Conservation (phyloP, 1,140 invertebrate genomes). For the Apis laboriosa region DNA sequence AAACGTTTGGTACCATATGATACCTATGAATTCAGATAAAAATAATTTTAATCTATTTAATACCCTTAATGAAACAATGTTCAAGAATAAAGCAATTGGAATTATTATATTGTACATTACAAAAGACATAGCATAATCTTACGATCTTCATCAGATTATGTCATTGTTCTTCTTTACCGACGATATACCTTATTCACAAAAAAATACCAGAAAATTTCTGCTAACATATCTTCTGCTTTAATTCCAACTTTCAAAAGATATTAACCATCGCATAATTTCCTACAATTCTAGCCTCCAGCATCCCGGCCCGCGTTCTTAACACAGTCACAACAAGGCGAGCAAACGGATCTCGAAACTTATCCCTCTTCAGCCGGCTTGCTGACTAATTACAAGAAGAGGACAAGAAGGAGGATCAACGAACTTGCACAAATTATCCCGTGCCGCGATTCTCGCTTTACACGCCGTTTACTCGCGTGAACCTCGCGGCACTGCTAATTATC, state of each 20-base stretch:
- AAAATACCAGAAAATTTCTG: not conserved
- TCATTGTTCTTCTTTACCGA: too few species aligned
- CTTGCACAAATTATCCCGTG: conserved; percentile 40
- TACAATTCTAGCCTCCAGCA: not conserved
- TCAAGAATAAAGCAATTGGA: too few species aligned
- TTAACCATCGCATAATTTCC: not conserved
- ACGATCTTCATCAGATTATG: too few species aligned
- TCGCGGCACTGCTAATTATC: conserved; percentile 36
- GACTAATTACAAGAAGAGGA: conserved; percentile 39
- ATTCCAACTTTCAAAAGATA: not conserved
- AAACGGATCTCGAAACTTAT: conserved; percentile 3
- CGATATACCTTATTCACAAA: too few species aligned
- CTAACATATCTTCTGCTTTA: not conserved
- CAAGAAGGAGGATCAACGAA: conserved; percentile 18
- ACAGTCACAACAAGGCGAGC: not conserved
- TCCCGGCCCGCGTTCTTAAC: not conserved
- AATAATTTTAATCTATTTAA: too few species aligned
- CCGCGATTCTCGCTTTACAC: conserved; percentile 34
- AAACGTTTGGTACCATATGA: too few species aligned
- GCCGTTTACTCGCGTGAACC: conserved; percentile 26
- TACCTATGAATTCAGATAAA: too few species aligned
- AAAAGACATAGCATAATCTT: too few species aligned
- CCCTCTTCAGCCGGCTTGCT: not conserved
- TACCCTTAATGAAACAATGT: too few species aligned
- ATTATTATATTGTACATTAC: too few species aligned